A percentile compares a stretch with the other conserved stretches of the same genome.
Conservation (phyloP, 2,797 vertebrate genomes). For the Poecilia picta region DNA sequence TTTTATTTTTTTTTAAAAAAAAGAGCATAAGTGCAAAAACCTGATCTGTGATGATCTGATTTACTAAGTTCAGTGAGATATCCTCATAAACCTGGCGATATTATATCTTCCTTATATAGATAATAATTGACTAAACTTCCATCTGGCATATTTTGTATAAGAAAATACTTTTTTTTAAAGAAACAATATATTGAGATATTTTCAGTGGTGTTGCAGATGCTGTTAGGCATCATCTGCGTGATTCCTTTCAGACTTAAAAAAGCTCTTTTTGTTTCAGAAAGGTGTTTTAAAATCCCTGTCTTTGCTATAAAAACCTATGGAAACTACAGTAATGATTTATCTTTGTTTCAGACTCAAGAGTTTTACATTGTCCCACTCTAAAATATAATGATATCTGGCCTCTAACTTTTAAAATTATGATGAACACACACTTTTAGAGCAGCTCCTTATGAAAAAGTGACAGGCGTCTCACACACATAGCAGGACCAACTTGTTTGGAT, state of each 20-base stretch:
- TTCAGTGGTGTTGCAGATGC: neutral
- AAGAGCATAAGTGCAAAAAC: neutral
- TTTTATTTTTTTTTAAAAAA: neutral
- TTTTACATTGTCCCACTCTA: neutral
- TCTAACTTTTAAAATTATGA: neutral
- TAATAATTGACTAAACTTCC: neutral
- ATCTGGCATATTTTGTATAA: neutral
- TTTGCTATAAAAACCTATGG: neutral
- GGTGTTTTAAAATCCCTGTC: neutral
- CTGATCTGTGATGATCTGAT: neutral
- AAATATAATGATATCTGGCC: neutral
- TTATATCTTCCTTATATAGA: neutral
- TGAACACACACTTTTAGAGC: neutral
- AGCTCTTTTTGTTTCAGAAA: neutral
- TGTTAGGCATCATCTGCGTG: neutral
- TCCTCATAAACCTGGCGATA: too few relatives aligned
- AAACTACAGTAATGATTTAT: neutral
- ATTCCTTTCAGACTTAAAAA: neutral
- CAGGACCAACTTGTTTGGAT: constrained; percentile 7
- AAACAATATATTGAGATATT: neutral
- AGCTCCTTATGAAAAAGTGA: constrained; percentile 7
- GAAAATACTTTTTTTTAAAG: neutral
- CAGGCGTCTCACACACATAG: neutral
- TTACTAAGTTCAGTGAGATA: neutral
- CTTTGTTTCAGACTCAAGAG: neutral